A percentile compares a stretch with the other conserved stretches of the same genome.
These are phyloP conservation scores for Phaenicophaeus curvirostris DNA, from an alignment of 2,797 vertebrate species.

Conservation along the genomic window DNA sequence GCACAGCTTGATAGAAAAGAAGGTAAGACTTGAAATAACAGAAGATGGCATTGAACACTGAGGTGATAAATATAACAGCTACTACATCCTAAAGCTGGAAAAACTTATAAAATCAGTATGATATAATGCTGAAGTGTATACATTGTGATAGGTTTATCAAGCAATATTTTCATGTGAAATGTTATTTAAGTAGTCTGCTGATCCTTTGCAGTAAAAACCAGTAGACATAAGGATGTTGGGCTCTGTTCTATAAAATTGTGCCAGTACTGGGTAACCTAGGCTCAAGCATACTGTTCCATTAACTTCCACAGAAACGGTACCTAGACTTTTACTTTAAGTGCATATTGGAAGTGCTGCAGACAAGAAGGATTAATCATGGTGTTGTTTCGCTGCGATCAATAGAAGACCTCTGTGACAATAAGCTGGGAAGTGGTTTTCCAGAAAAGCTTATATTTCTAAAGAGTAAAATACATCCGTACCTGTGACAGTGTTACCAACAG, in stretches of 20 bases:
- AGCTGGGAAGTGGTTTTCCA: constrained; percentile 1
- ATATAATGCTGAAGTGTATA: background rate
- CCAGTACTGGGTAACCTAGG: background rate
- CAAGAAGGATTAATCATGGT: background rate
- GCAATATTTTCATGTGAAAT: background rate
- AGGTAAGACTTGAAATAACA: background rate
- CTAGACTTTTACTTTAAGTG: background rate
- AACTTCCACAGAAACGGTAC: background rate
- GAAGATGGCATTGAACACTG: background rate
- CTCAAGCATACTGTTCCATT: background rate
- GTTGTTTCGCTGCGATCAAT: background rate
- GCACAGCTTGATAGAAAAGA: background rate
- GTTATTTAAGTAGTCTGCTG: background rate
- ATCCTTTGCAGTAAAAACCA: background rate
- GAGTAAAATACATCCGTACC: background rate
- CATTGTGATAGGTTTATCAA: background rate
- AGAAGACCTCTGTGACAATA: background rate
- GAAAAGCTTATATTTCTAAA: background rate
- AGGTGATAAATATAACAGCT: background rate
- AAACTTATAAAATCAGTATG: background rate
- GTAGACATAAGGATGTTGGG: background rate
- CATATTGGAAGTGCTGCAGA: background rate
- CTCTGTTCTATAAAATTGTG: background rate
- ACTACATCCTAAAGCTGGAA: background rate
- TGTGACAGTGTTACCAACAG: background rate